These are phyloP conservation scores for Cyprinodon tularosa DNA, from an alignment of 2,113 vertebrate species.

Conservation along the genomic window DNA sequence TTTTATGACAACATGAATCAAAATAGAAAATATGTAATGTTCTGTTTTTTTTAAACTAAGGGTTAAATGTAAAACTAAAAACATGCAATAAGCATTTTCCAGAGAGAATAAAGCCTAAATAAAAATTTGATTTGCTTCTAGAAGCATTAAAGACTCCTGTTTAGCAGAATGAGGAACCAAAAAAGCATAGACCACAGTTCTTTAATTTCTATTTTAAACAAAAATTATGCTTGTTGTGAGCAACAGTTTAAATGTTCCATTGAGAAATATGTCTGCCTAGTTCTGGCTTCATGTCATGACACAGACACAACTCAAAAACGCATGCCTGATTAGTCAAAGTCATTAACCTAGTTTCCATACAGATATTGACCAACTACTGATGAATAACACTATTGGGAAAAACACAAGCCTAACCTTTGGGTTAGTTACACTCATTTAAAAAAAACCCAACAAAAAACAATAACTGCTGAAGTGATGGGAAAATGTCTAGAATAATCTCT, in stretches of 20 bases:
- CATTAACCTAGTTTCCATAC: slow-evolving; percentile 53
- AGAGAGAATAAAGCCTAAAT: neutral
- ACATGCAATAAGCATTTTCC: neutral
- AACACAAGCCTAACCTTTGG: slow-evolving; percentile 10
- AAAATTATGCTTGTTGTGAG: slow-evolving; percentile 21
- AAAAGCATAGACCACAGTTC: no score
- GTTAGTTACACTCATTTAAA: slow-evolving; percentile 16
- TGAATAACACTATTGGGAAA: neutral
- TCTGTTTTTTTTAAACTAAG: no score
- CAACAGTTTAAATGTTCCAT: slow-evolving; percentile 35
- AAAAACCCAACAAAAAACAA: neutral
- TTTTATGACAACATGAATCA: no score
- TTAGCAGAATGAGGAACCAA: neutral
- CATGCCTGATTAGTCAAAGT: slow-evolving; percentile 40
- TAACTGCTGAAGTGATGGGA: neutral
- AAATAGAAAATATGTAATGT: no score
- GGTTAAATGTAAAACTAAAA: no score
- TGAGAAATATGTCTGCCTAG: slow-evolving; percentile 44
- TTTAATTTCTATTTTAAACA: neutral
- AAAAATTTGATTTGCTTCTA: slow-evolving; percentile 7
- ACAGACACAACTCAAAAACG: slow-evolving; percentile 25
- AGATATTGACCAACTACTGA: slow-evolving; percentile 4
- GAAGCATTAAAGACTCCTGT: slow-evolving; percentile 4
- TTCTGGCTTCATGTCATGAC: slow-evolving; percentile 7
- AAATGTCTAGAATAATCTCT: neutral